Conservation (phyloP, 2,888 invertebrate genomes). For the Drosophila paucipuncta region DNA sequence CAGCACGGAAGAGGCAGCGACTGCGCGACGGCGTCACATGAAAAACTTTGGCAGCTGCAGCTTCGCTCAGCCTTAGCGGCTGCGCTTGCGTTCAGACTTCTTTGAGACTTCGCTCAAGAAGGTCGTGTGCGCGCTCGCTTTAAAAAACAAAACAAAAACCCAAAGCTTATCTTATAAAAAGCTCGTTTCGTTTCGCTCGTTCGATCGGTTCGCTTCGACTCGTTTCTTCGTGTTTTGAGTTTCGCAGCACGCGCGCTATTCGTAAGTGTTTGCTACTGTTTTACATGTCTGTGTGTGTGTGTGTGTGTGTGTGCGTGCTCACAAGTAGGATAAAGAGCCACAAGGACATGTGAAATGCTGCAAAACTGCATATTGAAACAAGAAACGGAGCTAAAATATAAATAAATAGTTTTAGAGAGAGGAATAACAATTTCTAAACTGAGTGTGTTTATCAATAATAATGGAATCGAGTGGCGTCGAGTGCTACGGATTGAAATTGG, state of each 20-base stretch:
- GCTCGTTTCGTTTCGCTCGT: constrained; percentile 32
- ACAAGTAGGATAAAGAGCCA: constrained; percentile 33
- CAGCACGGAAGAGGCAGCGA: constrained; percentile 48
- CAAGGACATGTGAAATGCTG: constrained; percentile 47
- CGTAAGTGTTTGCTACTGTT: constrained; percentile 47
- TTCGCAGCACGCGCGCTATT: constrained; percentile 26
- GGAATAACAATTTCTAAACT: constrained; percentile 49
- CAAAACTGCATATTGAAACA: constrained; percentile 13
- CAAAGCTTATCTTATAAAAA: constrained; percentile 28
- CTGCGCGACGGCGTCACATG: constrained; percentile 43
- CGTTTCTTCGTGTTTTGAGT: constrained; percentile 8
- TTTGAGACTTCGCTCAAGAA: constrained; percentile 86
- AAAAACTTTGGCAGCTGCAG: constrained; percentile 31
- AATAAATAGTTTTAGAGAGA: constrained; percentile 7
- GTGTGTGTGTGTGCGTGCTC: constrained; percentile 30
- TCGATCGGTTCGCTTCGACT: constrained; percentile 18
- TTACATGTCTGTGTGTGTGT: constrained; percentile 26
- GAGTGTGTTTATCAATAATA: constrained; percentile 34
- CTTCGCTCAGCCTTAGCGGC: constrained; percentile 61
- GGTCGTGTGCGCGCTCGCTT: constrained; percentile 81
- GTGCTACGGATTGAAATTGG: constrained; percentile 47
- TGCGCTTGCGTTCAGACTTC: constrained; percentile 85
- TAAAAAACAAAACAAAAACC: neutral
- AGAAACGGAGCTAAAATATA: constrained; percentile 12
- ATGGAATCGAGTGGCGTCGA: constrained; percentile 50